phyloP scores from a whole-genome alignment of 2,113 vertebrate species.

The Orientallactaga bullata region DNA sequence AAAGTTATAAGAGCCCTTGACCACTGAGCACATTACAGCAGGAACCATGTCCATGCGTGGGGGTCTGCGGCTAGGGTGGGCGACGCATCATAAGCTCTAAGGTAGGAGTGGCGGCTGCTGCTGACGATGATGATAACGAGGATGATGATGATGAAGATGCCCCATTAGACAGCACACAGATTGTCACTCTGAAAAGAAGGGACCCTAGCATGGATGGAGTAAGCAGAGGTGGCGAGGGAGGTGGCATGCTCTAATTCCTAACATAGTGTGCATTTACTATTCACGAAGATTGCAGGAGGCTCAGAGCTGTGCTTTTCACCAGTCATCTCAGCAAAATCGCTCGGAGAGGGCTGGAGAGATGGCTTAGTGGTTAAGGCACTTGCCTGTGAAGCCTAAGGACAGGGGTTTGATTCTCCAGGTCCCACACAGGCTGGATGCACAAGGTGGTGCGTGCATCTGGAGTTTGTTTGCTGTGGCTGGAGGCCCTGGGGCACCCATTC shows the following conservation, averaged over 20 bases:
- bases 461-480: too few species aligned
- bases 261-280: background rate
- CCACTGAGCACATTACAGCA: constrained; percentile 89
- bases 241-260: constrained; percentile 89
- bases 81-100: constrained; percentile 93
- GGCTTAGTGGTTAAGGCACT: too few species aligned
- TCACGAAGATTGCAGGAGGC: constrained; percentile 73
- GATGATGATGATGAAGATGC: constrained; percentile 83
- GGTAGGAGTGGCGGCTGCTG: constrained; percentile 91
- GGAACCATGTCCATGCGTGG: constrained; percentile 71
- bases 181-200: constrained; percentile 93
- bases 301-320: constrained; percentile 64
- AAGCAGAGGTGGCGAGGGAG: constrained; percentile 89
- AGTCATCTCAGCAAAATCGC: constrained; percentile 60
- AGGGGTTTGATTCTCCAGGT: too few species aligned
- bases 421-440: too few species aligned
- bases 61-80: constrained; percentile 92
- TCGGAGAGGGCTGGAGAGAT: too few species aligned
- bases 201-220: constrained; percentile 87
- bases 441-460: too few species aligned
- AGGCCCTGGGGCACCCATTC: too few species aligned
- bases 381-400: too few species aligned
- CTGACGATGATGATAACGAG: constrained; percentile 86
- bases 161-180: constrained; percentile 89
- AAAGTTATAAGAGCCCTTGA: constrained; percentile 90